Evolutionary conservation across 2,797 vertebrate species (phyloP), one percentile per base, ranked within the genome.

Genomic region (Dryobates pubescens): DNA sequence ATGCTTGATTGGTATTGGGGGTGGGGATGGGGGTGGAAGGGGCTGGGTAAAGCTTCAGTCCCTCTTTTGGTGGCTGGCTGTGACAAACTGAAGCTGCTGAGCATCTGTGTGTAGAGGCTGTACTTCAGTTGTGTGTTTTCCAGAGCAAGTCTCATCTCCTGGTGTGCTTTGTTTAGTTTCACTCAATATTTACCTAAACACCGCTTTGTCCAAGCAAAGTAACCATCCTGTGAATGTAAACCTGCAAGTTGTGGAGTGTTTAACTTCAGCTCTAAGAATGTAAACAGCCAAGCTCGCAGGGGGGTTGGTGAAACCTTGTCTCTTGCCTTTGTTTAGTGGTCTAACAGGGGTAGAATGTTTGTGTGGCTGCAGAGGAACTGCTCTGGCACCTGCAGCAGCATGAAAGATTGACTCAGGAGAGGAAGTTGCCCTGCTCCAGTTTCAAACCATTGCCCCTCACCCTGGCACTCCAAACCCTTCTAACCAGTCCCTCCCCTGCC

Each of bases 381-480:
- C 69, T 69, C 36, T 79, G 74, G 74, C 65, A 82, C 69, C 58
- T 84, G 92, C 71, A 70, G 51, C 82, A 92, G 45, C 38, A n/a
- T 65, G 68, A 56, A 80, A 69, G 47, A 23, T 29, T 38, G 49
- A 71, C 27, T 71, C 62, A 72, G 74, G 74, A 89, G 64, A 61
- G 8, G 8, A 80, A 84, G 58, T 86, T 92, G 51, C 71, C 36
- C 62, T 72, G 86, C 41, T 43, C 16, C 41, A 43, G 41, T 43
- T 17, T 43, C 41, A 17, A 43, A 17, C 41, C 15, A 43, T 43
- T 43, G 41, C 16, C 41, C 41, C 16, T 43, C 41, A 43, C 43
- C 41, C 14, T 43, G 16, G 15, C 41, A 43, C 41, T 43, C 41
- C 41, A 43, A 43, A 43, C 41, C 41, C 41, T 43, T 43, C 41